Base-by-base conservation (phyloP, 1,140 invertebrate species). In the Anoplophora glabripennis region DNA sequence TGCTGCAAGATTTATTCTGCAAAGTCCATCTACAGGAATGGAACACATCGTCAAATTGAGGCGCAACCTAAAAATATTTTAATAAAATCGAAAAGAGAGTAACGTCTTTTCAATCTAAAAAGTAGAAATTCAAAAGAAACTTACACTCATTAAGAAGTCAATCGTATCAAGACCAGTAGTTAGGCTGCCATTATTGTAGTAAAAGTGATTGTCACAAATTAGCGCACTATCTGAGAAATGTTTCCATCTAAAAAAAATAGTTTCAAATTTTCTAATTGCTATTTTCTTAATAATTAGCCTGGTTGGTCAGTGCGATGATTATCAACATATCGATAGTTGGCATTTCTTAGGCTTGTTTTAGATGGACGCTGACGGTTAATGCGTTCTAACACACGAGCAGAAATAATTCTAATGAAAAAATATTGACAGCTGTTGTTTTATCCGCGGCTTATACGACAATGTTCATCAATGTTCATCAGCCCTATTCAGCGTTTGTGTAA, bases 21-120 rank as follows among this genome's bases (percentile, higher is more conserved):
- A 69, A 63, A 1, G 68, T 81, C 81, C 79, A 85, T 69, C 73
- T 82, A 72, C 79, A 82, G 8, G 65, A 70, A 59, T 70, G 79
- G 48, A 86, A 80, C 33, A 80, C 70, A 48, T 85, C 81, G 9
- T 77, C 74, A 62, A 84, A 78, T 37, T 79, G 76, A 1, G 82
- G 82, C 0, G 82, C 76, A 10, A 82, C 72, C 82, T 84, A 55
- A 10, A 69, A 67, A 53, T 40, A 17, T 60, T 58, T 8, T 57
- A 57, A 48, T 33, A 28, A n/a, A 7, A 53, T 11, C 38, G 1
- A 33, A 52, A 14, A n/a, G n/a, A n/a, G n/a, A n/a, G n/a, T n/a
- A 52, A 52, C 9, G 4, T 37, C 3, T 38, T 17, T 15, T 15
- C 4, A 12, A 15, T 10, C 8, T 7, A 41, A 28, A 40, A n/a